Conservation (phyloP, 1,140 invertebrate genomes). For the Drosophila fuyamai region DNA sequence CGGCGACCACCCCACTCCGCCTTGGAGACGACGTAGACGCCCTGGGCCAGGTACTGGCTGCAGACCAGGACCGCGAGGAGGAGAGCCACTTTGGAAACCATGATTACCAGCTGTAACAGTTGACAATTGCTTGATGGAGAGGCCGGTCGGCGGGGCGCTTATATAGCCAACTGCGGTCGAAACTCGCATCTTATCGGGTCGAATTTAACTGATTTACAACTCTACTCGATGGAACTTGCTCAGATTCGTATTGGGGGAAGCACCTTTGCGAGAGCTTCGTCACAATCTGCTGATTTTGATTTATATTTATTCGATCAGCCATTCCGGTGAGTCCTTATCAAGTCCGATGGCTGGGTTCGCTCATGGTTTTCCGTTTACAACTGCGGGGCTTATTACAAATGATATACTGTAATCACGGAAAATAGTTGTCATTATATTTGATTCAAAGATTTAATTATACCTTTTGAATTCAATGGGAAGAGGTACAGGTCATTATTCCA, state of each 20-base stretch:
- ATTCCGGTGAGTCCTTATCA: conserved; percentile 17
- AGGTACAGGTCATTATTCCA: too few relatives aligned
- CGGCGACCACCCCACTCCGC: conserved; percentile 88
- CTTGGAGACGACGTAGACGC: conserved; percentile 85
- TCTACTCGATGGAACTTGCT: not conserved
- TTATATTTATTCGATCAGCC: conserved; percentile 24
- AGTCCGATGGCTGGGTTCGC: not conserved
- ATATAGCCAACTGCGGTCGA: conserved; percentile 29
- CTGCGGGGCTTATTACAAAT: too few relatives aligned
- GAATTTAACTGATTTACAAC: conserved; percentile 23
- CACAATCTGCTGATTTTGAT: conserved; percentile 13
- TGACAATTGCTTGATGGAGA: conserved; percentile 12
- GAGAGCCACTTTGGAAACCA: conserved; percentile 56
- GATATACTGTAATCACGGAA: too few relatives aligned
- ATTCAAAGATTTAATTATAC: too few relatives aligned
- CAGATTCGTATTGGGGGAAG: conserved; percentile 33
- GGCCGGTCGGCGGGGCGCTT: conserved; percentile 5
- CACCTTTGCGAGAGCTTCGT: conserved; percentile 10
- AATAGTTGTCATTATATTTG: too few relatives aligned
- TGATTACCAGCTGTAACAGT: conserved; percentile 16
- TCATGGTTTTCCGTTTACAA: conserved; percentile 6
- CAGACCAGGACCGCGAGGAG: conserved; percentile 63
- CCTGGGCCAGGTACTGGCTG: conserved; percentile 58
- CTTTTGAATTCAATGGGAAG: too few relatives aligned
- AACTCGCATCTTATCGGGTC: conserved; percentile 12